Evolutionary conservation across 2,888 invertebrate genomes (phyloP), one percentile per base, ranked within the genome.

Genomic region (Meandrusa payeni): DNA sequence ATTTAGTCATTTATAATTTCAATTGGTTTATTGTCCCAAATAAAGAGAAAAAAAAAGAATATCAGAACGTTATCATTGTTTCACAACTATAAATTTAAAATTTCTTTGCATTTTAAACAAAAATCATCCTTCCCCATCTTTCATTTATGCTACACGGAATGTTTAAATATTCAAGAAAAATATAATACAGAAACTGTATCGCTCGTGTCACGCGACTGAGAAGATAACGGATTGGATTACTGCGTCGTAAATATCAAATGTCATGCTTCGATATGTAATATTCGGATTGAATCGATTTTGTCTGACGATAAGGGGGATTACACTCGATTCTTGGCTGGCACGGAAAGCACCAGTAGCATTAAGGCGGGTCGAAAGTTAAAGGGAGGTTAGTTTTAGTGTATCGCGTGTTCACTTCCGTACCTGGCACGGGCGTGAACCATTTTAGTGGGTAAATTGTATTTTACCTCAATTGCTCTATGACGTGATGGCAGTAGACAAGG

Each of bases 241-340:
- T 67, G 65, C 72, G 69, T 79, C 77, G 79, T 85, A 85, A 85
- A 86, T 85, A 85, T 82, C 77, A 76, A 81, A 82, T 80, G 82
- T 82, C 81, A 80, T 81, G 76, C 71, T 64, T 73, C 77, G 75
- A 77, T 78, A 76, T 75, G 73, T 82, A 80, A 83, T 83, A 82
- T 81, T 82, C 71, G 76, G 74, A 81, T 80, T 79, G 76, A 81
- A 82, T 80, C 83, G 81, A 80, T 82, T 78, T 70, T 61, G 77
- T 76, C 75, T 75, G 72, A 72, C 80, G 83, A 85, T 85, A 82
- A 74, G 73, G 69, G 69, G 77, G 77, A 77, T 80, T 80, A 80
- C 71, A 71, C 72, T 75, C 73, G 71, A 79, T 75, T 69, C 68
- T 65, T 57, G 75, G 61, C 76, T 83, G 85, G 83, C 65, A 86